phyloP scores from a whole-genome alignment of 2,888 invertebrate genomes.

The Dyspetes luteomarginatus region DNA sequence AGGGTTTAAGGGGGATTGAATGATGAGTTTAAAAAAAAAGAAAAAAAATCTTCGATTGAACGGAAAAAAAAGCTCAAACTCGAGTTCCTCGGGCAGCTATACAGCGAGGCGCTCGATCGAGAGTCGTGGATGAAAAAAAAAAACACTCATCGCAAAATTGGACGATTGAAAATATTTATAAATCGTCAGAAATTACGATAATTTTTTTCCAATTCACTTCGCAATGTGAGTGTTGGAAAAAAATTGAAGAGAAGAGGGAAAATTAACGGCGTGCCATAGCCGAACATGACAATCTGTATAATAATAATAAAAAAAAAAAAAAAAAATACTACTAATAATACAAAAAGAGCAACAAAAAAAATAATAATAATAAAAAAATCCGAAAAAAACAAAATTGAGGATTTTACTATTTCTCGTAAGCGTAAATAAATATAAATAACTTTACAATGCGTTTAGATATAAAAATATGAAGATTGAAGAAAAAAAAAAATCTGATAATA shows the following conservation, averaged over 20 bases:
- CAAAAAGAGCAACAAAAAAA: slow-evolving; percentile 18
- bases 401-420: slow-evolving; percentile 55
- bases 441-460: slow-evolving; percentile 48
- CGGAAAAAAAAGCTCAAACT: slow-evolving; percentile 45
- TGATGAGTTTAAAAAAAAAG: slow-evolving; percentile 7
- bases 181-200: not conserved
- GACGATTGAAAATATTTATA: not conserved
- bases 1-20: not conserved
- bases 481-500: slow-evolving; percentile 43
- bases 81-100: slow-evolving; percentile 56
- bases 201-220: not conserved
- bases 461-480: slow-evolving; percentile 37
- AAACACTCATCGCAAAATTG: not conserved
- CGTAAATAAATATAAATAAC: slow-evolving; percentile 62
- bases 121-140: slow-evolving; percentile 43
- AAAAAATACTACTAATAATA: slow-evolving; percentile 72
- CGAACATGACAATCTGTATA: slow-evolving; percentile 82
- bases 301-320: slow-evolving; percentile 69
- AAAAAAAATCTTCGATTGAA: slow-evolving; percentile 17
- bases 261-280: slow-evolving; percentile 63
- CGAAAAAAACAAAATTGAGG: slow-evolving; percentile 59
- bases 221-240: slow-evolving; percentile 14
- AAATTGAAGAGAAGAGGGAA: slow-evolving; percentile 62
- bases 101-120: slow-evolving; percentile 52
- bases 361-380: slow-evolving; percentile 44